A percentile compares a stretch with the other conserved stretches of the same genome.
These are phyloP conservation scores for Temnothorax longispinosus DNA, from an alignment of 1,140 invertebrate species.

Conservation along the genomic window DNA sequence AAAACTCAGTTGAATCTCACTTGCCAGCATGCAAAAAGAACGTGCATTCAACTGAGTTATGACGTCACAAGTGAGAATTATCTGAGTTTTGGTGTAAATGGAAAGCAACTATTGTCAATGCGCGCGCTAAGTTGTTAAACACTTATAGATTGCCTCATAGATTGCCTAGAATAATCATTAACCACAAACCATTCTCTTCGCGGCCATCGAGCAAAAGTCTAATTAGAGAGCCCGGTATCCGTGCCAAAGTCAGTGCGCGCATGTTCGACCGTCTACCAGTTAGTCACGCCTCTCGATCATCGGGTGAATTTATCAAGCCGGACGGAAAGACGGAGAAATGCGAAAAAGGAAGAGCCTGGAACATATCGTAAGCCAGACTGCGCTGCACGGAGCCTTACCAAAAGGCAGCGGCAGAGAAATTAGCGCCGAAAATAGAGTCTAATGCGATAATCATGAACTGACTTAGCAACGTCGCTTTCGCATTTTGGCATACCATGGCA, in stretches of 20 bases:
- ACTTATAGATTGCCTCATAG: conserved; percentile 29
- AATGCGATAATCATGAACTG: conserved; percentile 45
- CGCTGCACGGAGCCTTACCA: not conserved
- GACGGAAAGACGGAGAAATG: conserved; percentile 41
- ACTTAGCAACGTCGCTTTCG: conserved; percentile 24
- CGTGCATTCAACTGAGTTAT: too few relatives aligned
- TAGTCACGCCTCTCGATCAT: conserved; percentile 79
- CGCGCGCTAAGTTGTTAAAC: conserved; percentile 31
- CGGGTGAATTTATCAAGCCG: conserved; percentile 75
- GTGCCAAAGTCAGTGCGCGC: conserved; percentile 63
- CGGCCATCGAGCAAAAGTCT: conserved; percentile 62
- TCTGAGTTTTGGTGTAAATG: too few relatives aligned
- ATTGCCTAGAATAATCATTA: conserved; percentile 22
- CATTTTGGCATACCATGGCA: not conserved
- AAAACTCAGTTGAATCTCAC: too few relatives aligned
- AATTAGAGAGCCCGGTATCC: conserved; percentile 67
- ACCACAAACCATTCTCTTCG: conserved; percentile 16
- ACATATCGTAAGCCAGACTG: conserved; percentile 8
- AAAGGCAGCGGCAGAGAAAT: conserved; percentile 28
- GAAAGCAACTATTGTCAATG: too few relatives aligned
- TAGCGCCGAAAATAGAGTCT: conserved; percentile 49
- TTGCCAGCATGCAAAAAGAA: too few relatives aligned
- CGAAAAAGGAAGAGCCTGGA: conserved; percentile 53
- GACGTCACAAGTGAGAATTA: too few relatives aligned
- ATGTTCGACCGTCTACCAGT: conserved; percentile 63